A percentile compares a stretch with the other conserved stretches of the same genome.
Evolutionary conservation across 35 echinoderm and acorn worm genomes (phyloP).

Genomic region (Acanthaster planci): DNA sequence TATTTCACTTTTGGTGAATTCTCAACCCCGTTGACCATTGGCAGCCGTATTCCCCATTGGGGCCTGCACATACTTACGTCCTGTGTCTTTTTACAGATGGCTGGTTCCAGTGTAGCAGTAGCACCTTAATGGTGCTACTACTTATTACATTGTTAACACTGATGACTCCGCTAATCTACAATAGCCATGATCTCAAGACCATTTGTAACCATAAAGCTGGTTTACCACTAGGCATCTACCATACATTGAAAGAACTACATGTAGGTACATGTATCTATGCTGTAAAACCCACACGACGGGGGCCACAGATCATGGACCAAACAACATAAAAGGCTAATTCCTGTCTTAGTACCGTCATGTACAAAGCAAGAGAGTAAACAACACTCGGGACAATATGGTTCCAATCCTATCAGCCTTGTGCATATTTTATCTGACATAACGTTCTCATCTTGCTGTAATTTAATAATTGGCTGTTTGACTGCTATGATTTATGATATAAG

Average conservation of each 20-base stretch:
- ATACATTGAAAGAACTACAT: not conserved
- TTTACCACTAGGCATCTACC: not conserved
- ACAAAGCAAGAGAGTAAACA: not conserved
- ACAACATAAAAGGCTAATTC: not conserved
- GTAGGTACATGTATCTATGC: not conserved
- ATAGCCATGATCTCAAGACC: too few relatives aligned
- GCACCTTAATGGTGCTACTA: not conserved
- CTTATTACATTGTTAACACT: not conserved
- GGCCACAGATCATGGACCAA: not conserved
- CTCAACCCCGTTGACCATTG: not conserved
- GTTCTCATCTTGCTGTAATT: not conserved
- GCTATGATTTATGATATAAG: constrained; percentile 24
- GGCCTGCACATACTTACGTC: not conserved
- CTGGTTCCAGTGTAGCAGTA: not conserved
- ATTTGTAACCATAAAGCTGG: not conserved
- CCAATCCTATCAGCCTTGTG: too few relatives aligned
- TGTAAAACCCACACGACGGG: not conserved
- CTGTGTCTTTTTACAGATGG: not conserved
- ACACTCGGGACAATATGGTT: too few relatives aligned
- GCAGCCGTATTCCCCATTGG: not conserved
- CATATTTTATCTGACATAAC: too few relatives aligned
- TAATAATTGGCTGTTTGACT: not conserved
- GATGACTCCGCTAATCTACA: not conserved
- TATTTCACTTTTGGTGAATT: too few relatives aligned
- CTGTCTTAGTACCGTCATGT: not conserved